Base-by-base conservation (phyloP, 2,888 invertebrate genomes). In the Unio pictorum region DNA sequence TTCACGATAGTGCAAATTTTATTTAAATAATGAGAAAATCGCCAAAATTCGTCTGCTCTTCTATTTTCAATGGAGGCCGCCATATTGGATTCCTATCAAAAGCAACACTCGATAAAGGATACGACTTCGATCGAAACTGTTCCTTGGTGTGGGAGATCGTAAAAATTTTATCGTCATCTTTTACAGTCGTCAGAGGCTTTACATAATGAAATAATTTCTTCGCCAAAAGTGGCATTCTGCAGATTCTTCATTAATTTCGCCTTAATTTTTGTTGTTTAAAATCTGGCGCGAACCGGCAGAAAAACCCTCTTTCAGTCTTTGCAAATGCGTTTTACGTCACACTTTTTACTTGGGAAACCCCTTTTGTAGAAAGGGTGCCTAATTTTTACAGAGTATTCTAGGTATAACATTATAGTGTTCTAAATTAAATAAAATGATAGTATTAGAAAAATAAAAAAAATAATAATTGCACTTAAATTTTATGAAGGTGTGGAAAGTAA, bases 91-190 rank as follows among this genome's bases (percentile, higher is more conserved):
- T 78, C 63, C 61, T 67, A 61, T 55, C 65, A 64, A 67, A 60
- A 68, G 55, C 63, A 64, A 62, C 62, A 74, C 74, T 76, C 67
- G 66, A 69, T 71, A 83, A 87, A 89, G 86, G 89, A 89, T 89
- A 89, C 88, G 81, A 82, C 78, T 87, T 83, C 23, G 85, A 86
- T 79, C 81, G 79, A 79, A 89, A 88, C 81, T 86, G 86, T 84
- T 89, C 89, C 75, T 83, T 82, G 8, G 89, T 88, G 74, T 88
- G 87, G 55, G 79, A 79, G 73, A 88, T 86, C 64, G 86, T 83
- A 76, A 81, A 88, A 57, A 86, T 74, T 59, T 81, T 80, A 59
- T 88, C 88, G 30, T 82, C 79, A 17, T 80, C 69, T 71, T 80
- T 71, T 55, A 81, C 73, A 72, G 84, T 80, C 34, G 73, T 72